Percentiles rank a stretch among this genome's conserved stretches.
These are phyloP conservation scores for Drosophila ananassae DNA, from an alignment of 1,140 invertebrate genomes.

Conservation along the genomic window DNA sequence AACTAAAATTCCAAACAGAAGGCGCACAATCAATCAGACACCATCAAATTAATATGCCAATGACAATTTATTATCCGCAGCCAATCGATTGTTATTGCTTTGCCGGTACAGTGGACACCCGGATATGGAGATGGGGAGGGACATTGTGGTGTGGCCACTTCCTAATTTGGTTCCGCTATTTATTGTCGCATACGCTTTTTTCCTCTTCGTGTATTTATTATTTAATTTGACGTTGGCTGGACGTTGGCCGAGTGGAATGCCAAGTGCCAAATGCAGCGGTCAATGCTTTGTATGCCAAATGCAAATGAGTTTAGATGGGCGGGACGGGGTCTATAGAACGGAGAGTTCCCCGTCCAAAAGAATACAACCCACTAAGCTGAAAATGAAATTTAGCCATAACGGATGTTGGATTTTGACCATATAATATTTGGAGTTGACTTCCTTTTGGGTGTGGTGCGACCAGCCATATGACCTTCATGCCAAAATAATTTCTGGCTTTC, in stretches of 20 bases:
- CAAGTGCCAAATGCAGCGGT: constrained; percentile 59
- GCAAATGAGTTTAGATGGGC: constrained; percentile 16
- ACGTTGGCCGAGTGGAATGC: constrained; percentile 57
- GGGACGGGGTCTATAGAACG: not conserved
- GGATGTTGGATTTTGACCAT: constrained; percentile 43
- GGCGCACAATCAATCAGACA: constrained; percentile 23
- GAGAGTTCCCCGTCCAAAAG: not conserved
- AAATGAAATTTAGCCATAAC: constrained; percentile 73
- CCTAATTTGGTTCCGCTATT: constrained; percentile 82
- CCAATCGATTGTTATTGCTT: constrained; percentile 8
- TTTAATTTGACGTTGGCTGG: constrained; percentile 59
- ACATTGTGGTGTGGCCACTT: constrained; percentile 63
- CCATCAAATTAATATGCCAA: constrained; percentile 66
- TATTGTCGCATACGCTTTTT: constrained; percentile 48
- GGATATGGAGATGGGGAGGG: constrained; percentile 58
- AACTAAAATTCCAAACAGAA: constrained; percentile 7
- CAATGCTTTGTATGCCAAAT: constrained; percentile 52
- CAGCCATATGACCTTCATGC: constrained; percentile 62
- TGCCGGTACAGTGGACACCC: constrained; percentile 28
- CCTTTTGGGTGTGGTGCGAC: constrained; percentile 44
- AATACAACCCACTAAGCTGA: constrained; percentile 12
- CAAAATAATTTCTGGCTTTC: constrained; percentile 61
- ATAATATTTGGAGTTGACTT: constrained; percentile 46
- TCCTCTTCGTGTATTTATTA: constrained; percentile 60
- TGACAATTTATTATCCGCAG: constrained; percentile 39